phyloP scores from a whole-genome alignment of 2,797 vertebrate species.

The Ctenosaura bakeri region DNA sequence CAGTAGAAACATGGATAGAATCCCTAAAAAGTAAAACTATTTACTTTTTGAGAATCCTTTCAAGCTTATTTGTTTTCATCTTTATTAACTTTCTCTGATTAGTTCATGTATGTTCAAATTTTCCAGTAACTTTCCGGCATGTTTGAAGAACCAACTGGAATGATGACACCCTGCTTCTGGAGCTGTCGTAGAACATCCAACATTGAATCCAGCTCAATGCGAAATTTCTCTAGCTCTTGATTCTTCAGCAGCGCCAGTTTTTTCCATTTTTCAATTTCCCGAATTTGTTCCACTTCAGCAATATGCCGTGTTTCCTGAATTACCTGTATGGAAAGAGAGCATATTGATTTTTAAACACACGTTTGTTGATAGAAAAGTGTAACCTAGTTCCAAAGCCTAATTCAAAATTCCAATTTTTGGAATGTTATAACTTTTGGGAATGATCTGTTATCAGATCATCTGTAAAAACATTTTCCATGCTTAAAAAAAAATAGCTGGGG shows the following conservation, averaged over 20 bases:
- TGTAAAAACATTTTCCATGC: not conserved
- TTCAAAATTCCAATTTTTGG: not conserved
- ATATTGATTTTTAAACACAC: not conserved
- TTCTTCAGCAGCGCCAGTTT: constrained; percentile 86
- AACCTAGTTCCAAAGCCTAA: not conserved
- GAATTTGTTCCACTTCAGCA: constrained; percentile 78
- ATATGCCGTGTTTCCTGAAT: constrained; percentile 77
- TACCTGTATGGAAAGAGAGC: constrained; percentile 78
- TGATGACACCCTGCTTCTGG: constrained; percentile 89
- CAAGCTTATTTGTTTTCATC: not conserved
- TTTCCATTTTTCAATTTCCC: constrained; percentile 87
- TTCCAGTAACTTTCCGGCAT: constrained; percentile 59
- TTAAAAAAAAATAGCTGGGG: not conserved
- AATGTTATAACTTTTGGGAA: too few species aligned
- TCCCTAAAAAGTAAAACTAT: accelerated
- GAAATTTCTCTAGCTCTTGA: constrained; percentile 89
- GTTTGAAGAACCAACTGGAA: constrained; percentile 72
- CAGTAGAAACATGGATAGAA: not conserved
- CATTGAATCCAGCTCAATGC: constrained; percentile 92
- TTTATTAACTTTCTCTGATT: constrained; percentile 24
- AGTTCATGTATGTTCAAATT: constrained; percentile 14
- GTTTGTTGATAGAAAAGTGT: not conserved
- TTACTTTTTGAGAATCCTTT: not conserved
- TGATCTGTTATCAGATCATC: not conserved
- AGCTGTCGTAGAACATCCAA: constrained; percentile 90